phyloP scores from a whole-genome alignment of 2,797 vertebrate species.

The Cryptoblepharus egeriae region DNA sequence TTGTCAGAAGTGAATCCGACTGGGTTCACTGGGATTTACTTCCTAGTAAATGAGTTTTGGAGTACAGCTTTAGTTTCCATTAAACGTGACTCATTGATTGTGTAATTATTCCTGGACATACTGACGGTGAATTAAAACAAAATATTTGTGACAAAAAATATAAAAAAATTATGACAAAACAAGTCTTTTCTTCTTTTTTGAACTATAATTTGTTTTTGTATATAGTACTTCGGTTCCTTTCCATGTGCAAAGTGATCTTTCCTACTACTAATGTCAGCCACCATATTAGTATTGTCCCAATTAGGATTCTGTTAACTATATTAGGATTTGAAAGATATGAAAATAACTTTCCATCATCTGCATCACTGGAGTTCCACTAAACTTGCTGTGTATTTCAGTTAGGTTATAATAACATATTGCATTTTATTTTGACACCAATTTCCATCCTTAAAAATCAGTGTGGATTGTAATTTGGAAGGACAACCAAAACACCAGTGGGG shows the following conservation, averaged over 20 bases:
- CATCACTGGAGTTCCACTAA: conserved; percentile 35
- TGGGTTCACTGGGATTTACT: background rate
- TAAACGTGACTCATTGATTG: background rate
- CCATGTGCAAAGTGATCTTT: conserved; percentile 8
- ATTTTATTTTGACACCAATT: conserved; percentile 52
- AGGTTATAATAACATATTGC: conserved; percentile 40
- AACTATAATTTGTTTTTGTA: background rate
- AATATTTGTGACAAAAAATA: background rate
- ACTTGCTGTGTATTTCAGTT: conserved; percentile 31
- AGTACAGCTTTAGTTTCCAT: background rate
- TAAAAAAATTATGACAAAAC: no score
- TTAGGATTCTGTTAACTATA: background rate
- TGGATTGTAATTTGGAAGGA: conserved; percentile 56
- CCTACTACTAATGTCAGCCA: conserved; percentile 28
- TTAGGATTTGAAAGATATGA: conserved; percentile 33
- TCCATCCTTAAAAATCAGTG: conserved; percentile 58
- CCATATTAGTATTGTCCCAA: conserved; percentile 10
- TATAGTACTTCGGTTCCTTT: background rate
- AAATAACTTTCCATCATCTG: conserved; percentile 31
- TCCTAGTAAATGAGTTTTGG: background rate
- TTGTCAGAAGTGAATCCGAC: background rate
- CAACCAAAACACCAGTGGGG: conserved; percentile 55
- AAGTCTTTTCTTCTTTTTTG: background rate
- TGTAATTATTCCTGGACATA: background rate
- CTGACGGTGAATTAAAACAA: background rate